These are phyloP conservation scores for Heliconius nattereri DNA, from an alignment of 1,140 invertebrate species.

Conservation along the genomic window DNA sequence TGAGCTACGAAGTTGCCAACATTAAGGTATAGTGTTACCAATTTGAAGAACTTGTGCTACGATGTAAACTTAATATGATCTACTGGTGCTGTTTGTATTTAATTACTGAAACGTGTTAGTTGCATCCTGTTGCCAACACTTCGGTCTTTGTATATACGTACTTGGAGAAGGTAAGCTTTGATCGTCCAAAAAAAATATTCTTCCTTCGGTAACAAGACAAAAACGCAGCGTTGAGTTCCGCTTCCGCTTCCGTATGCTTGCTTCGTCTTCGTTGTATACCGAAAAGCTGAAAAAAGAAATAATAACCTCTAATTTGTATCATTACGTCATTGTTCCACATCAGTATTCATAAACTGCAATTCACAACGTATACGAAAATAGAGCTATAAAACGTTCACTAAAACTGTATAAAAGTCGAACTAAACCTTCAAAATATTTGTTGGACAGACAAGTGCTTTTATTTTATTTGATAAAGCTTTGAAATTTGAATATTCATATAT, in stretches of 20 bases:
- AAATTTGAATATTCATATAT: constrained; percentile 19
- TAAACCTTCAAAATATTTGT: constrained; percentile 11
- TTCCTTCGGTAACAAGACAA: too few species aligned
- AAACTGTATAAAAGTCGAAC: constrained; percentile 10
- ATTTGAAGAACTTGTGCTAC: constrained; percentile 43
- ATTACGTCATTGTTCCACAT: constrained; percentile 16
- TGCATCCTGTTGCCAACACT: neutral
- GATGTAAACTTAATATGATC: constrained; percentile 42
- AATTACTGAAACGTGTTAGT: constrained; percentile 32
- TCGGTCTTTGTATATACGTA: neutral
- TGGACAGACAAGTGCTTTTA: constrained; percentile 9
- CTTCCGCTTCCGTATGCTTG: too few species aligned
- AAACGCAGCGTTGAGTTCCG: too few species aligned
- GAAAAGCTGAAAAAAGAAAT: neutral
- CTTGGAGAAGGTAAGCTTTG: neutral
- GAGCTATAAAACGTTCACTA: constrained; percentile 22
- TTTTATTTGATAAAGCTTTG: constrained; percentile 23
- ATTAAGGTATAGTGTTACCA: constrained; percentile 48
- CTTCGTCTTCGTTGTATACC: neutral
- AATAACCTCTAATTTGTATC: neutral
- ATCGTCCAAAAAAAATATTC: too few species aligned
- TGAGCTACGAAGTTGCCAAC: constrained; percentile 27
- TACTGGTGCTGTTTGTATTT: constrained; percentile 36
- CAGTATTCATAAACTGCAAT: constrained; percentile 22
- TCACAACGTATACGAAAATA: constrained; percentile 15